Evolutionary conservation across 2,113 vertebrate species (phyloP), one percentile per base, ranked within the genome.

Genomic region (Bujurquina vittata): DNA sequence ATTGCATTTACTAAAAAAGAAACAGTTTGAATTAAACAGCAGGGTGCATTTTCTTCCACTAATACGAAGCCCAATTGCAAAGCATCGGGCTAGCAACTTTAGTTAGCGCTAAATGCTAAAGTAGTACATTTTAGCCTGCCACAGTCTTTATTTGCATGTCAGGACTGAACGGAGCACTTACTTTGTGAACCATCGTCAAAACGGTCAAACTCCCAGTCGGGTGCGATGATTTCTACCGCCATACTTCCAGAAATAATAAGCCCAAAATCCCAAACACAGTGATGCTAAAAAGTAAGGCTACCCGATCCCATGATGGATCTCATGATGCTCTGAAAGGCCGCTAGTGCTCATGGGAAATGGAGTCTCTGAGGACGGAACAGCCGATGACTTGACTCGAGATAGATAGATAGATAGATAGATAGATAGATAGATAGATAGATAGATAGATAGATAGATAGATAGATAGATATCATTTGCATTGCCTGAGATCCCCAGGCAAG

Each of bases 131-230:
- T 77, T 14, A 35, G 26, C 62, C 20, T 14, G 69, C 62, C 31
- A n/a, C 61, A 46, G 33, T 31, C 18, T 33, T 7, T 20, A 11
- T 43, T 10, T 40, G 22, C 31, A 26, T 31, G 60, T 23, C 59
- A 61, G 52, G 3, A 3, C 0, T 2, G 12, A 10, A 23, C 3
- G 15, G 2, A 22, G 8, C 14, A 80, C 97, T 97, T 95, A 98
- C 98, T 99, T 88, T 97, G 97, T n/a, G 98, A 99, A 74, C 98
- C 97, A 88, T 99, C 98, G 79, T 99, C 98, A 77, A 99, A 96
- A 80, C 98, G 97, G 90, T 98, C 98, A 93, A 99, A 98, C 82
- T 99, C 97, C 98, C 98, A 99, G 84, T 98, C 97, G 12, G 97
- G 96, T 7, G 97, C 97, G 6, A 98, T 94, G 3, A 96, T 96